Percentiles rank a stretch among this genome's conserved stretches.
These are phyloP conservation scores for Gymnorhina tibicen DNA, from an alignment of 2,113 vertebrate genomes.

Conservation along the genomic window DNA sequence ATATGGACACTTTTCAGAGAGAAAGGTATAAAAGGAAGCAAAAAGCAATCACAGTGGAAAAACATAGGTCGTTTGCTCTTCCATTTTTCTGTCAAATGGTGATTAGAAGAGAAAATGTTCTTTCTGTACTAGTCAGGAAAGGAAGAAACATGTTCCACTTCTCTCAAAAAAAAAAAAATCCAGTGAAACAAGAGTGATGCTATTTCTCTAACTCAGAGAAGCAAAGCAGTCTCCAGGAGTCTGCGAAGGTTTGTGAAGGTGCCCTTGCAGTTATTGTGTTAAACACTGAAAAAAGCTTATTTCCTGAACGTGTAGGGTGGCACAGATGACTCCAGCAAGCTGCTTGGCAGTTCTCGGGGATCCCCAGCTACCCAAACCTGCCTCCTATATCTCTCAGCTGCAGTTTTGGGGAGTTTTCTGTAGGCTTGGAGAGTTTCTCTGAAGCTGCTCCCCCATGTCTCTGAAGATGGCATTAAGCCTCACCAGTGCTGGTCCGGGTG, in stretches of 20 bases:
- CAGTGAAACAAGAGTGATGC: neutral
- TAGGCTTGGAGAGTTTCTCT: neutral
- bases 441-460: neutral
- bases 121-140: constrained; percentile 11
- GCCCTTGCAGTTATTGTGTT: neutral
- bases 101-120: constrained; percentile 48
- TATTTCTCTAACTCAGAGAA: neutral
- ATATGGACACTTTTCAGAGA: constrained; percentile 40
- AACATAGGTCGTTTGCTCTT: neutral
- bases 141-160: neutral
- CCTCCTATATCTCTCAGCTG: neutral
- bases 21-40: constrained; percentile 27
- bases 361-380: neutral
- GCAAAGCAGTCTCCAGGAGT: neutral
- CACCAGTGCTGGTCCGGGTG: neutral
- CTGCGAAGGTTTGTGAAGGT: neutral
- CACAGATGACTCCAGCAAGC: neutral
- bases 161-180: neutral
- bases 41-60: constrained; percentile 24
- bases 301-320: neutral
- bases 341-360: neutral
- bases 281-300: neutral
- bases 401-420: neutral
- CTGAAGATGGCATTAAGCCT: neutral
- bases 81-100: constrained; percentile 42